phyloP scores from a whole-genome alignment of 2,113 vertebrate genomes.

The Monopterus albus region DNA sequence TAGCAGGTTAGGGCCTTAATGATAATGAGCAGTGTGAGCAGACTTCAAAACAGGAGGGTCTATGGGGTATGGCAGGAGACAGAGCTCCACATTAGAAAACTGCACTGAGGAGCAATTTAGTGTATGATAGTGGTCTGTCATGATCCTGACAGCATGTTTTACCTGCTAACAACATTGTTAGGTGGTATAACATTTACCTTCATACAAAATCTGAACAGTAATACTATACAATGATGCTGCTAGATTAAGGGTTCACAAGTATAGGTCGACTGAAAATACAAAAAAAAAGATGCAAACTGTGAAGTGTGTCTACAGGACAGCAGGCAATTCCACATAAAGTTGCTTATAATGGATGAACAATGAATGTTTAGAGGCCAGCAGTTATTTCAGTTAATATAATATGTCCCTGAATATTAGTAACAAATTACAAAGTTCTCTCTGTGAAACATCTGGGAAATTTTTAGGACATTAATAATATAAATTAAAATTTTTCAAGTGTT shows the following conservation, averaged over 20 bases:
- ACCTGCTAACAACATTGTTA: no score
- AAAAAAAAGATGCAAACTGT: no score
- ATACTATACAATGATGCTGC: no score
- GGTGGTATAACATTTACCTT: no score
- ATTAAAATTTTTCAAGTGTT: no score
- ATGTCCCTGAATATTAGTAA: background rate
- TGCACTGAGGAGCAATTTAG: no score
- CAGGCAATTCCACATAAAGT: background rate
- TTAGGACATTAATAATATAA: background rate
- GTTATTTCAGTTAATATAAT: background rate
- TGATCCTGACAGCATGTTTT: background rate
- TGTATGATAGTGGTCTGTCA: no score
- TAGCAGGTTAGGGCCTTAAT: conserved; percentile 35
- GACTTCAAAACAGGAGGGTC: conserved; percentile 1
- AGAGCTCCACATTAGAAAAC: background rate
- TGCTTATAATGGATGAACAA: background rate
- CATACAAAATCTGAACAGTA: no score
- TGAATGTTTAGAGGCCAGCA: background rate
- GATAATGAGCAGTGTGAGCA: conserved; percentile 15
- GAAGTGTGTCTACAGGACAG: background rate
- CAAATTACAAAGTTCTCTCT: background rate
- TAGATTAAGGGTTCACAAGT: no score
- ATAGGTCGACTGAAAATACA: no score
- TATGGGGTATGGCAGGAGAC: background rate
- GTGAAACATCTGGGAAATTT: background rate